phyloP scores from a whole-genome alignment of 2,888 invertebrate genomes.

The Coelinius sp. region DNA sequence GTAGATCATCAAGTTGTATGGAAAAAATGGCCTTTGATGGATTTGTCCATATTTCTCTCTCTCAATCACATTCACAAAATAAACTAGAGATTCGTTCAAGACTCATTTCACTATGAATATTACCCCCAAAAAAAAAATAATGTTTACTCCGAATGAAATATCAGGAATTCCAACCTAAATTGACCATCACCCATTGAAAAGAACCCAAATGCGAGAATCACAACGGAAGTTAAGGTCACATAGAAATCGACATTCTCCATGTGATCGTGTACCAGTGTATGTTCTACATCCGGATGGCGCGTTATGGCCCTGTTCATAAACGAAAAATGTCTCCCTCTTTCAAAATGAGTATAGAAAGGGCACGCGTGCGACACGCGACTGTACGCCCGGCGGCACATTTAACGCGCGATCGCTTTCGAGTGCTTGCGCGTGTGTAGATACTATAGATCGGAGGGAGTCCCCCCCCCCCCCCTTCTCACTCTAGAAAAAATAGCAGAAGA shows the following conservation, averaged over 20 bases:
- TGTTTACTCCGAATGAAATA: too few species aligned
- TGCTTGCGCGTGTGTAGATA: slow-evolving; percentile 63
- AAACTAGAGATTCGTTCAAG: too few species aligned
- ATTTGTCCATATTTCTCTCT: too few species aligned
- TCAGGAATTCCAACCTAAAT: too few species aligned
- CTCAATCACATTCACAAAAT: too few species aligned
- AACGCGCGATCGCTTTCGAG: slow-evolving; percentile 67
- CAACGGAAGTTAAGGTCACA: background rate
- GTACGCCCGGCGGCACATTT: slow-evolving; percentile 65
- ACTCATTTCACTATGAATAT: too few species aligned
- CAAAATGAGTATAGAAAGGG: slow-evolving; percentile 36
- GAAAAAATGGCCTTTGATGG: too few species aligned
- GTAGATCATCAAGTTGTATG: too few species aligned
- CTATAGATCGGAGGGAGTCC: slow-evolving; percentile 32
- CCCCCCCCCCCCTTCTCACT: background rate
- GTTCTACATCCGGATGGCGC: slow-evolving; percentile 15
- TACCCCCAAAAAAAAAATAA: too few species aligned
- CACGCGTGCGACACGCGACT: slow-evolving; percentile 59
- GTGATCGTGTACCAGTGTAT: slow-evolving; percentile 12
- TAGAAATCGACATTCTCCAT: background rate
- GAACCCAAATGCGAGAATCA: background rate
- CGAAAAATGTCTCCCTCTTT: slow-evolving; percentile 39
- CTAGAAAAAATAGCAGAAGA: background rate
- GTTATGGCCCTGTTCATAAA: slow-evolving; percentile 25
- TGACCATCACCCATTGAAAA: background rate